Evolutionary conservation across 1,140 invertebrate genomes (phyloP).

Genomic region (Hycleus cichorii): DNA sequence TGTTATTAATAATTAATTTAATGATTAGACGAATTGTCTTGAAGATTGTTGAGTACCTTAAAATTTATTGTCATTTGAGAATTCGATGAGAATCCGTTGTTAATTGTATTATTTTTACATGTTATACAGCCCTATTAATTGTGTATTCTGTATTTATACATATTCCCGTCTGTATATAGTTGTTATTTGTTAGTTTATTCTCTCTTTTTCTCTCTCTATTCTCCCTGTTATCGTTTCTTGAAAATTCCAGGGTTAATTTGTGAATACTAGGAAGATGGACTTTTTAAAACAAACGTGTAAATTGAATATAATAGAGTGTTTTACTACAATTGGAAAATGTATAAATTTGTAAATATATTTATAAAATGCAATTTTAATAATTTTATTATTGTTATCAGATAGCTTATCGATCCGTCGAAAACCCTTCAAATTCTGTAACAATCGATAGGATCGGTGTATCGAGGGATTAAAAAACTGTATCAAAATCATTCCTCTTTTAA

Average conservation of each 20-base stretch:
- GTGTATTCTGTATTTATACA: conserved; percentile 25
- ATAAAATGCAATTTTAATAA: conserved; percentile 23
- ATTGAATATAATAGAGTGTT: conserved; percentile 31
- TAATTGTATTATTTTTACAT: conserved; percentile 20
- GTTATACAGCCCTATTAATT: conserved; percentile 16
- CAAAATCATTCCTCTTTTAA: too few species aligned
- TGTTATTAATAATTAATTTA: conserved; percentile 2
- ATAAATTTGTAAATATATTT: conserved; percentile 40
- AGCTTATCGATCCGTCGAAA: too few species aligned
- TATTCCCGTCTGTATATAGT: conserved; percentile 29
- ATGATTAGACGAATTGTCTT: conserved; percentile 9
- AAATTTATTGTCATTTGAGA: conserved; percentile 8
- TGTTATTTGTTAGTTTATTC: conserved; percentile 32
- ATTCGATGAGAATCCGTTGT: not conserved
- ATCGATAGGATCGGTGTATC: too few species aligned
- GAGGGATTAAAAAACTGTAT: too few species aligned
- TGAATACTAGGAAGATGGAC: conserved; percentile 14
- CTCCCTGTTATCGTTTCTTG: conserved; percentile 29
- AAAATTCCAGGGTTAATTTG: conserved; percentile 22
- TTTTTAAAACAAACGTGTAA: conserved; percentile 33
- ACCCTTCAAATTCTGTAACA: too few species aligned
- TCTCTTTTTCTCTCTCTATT: not conserved
- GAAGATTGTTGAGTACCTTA: conserved; percentile 19
- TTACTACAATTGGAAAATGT: conserved; percentile 32
- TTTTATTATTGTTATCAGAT: too few species aligned